phyloP scores from a whole-genome alignment of 2,888 invertebrate genomes.

The Rotaria magnacalcarata region DNA sequence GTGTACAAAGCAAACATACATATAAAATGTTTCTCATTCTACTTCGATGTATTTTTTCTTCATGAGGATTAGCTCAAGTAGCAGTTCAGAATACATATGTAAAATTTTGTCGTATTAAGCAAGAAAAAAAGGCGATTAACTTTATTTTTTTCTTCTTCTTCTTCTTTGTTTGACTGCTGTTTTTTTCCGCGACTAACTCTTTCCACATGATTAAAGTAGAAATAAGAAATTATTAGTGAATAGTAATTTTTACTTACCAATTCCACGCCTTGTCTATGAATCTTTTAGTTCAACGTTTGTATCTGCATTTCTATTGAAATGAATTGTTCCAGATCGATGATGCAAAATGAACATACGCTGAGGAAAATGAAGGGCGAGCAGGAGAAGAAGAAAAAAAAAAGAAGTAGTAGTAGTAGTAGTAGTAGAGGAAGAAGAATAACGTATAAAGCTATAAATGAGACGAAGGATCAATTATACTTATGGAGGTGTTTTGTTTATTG shows the following conservation, averaged over 20 bases:
- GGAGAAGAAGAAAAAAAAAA: no score
- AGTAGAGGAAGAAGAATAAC: neutral
- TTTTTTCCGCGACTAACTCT: neutral
- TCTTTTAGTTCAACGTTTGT: neutral
- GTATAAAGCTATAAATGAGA: neutral
- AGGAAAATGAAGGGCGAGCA: no score
- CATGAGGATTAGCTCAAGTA: neutral
- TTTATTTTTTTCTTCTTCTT: neutral
- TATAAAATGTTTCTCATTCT: neutral
- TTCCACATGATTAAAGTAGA: neutral
- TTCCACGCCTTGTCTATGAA: neutral
- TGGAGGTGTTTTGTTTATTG: neutral
- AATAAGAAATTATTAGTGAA: neutral
- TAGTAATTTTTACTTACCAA: neutral
- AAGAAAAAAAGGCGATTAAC: conserved; percentile 1
- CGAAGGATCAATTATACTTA: neutral
- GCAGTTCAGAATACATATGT: conserved; percentile 5
- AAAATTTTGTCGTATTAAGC: neutral
- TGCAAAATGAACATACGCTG: neutral
- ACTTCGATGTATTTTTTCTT: neutral
- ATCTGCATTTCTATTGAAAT: neutral
- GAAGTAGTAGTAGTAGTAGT: neutral
- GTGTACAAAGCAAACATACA: neutral
- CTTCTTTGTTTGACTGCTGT: neutral
- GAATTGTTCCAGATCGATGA: neutral